These are phyloP conservation scores for Trichonephila clavipes DNA, from an alignment of 1,140 invertebrate species.

Conservation along the genomic window DNA sequence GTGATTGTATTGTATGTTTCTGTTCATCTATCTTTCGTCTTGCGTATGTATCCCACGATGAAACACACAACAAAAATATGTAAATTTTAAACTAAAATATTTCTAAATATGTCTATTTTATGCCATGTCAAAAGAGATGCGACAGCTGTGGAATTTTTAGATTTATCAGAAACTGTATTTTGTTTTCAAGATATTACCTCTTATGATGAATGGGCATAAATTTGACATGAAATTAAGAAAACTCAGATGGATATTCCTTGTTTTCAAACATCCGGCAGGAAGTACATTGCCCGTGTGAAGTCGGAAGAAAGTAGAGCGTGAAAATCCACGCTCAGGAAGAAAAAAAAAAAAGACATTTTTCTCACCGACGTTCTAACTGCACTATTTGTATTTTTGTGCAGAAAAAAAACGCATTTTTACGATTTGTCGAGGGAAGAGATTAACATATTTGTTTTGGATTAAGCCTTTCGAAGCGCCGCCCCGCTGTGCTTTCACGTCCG, in stretches of 20 bases:
- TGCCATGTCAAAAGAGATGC: no score
- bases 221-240: background rate
- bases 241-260: background rate
- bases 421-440: background rate
- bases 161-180: no score
- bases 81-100: no score
- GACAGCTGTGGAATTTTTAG: no score
- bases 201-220: no score
- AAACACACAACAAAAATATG: no score
- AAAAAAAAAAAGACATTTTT: background rate
- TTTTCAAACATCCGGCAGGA: background rate
- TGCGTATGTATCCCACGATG: no score
- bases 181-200: no score
- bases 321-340: background rate
- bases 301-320: slow-evolving; percentile 16
- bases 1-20: no score
- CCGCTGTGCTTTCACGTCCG: background rate
- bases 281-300: background rate
- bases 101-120: no score
- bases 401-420: background rate
- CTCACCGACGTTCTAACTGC: background rate
- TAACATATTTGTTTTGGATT: slow-evolving; percentile 13
- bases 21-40: no score
- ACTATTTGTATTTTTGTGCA: background rate
- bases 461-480: background rate